phyloP scores from a whole-genome alignment of 2,888 invertebrate species.

The Selenia dentaria region DNA sequence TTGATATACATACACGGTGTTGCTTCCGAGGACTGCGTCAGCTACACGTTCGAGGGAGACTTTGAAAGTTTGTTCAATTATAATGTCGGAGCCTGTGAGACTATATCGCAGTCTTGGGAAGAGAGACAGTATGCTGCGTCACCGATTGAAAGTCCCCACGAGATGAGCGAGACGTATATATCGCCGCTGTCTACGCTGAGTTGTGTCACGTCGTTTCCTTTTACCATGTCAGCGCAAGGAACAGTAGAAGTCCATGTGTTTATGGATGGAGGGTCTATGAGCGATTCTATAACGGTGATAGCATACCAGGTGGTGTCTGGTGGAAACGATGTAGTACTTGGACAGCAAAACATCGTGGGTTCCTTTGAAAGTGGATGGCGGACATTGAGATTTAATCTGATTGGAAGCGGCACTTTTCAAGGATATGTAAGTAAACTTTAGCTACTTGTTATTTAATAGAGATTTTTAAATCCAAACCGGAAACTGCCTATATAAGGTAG shows the following conservation, averaged over 20 bases:
- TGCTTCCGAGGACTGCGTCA: slow-evolving; percentile 46
- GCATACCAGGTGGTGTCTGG: slow-evolving; percentile 36
- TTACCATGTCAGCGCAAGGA: slow-evolving; percentile 46
- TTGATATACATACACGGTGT: slow-evolving; percentile 33
- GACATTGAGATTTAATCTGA: slow-evolving; percentile 30
- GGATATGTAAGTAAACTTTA: slow-evolving; percentile 48
- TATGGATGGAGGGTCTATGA: slow-evolving; percentile 35
- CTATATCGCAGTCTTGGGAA: slow-evolving; percentile 37
- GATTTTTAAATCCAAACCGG: too few species aligned
- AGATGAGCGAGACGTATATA: slow-evolving; percentile 42
- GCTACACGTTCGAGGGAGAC: slow-evolving; percentile 45
- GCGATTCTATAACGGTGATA: slow-evolving; percentile 46
- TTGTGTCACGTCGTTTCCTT: slow-evolving; percentile 41
- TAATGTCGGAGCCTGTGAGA: slow-evolving; percentile 35
- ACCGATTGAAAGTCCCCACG: slow-evolving; percentile 36
- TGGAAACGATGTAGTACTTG: slow-evolving; percentile 30
- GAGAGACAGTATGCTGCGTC: slow-evolving; percentile 37
- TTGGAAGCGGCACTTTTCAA: slow-evolving; percentile 28
- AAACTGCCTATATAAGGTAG: too few species aligned
- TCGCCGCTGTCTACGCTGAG: slow-evolving; percentile 30
- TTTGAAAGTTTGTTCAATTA: slow-evolving; percentile 43
- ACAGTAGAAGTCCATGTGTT: slow-evolving; percentile 50
- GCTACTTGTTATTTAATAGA: too few species aligned
- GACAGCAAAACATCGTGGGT: not conserved
- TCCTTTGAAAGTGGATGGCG: slow-evolving; percentile 41